Evolutionary conservation across 2,113 vertebrate genomes (phyloP).

Genomic region (Alligator mississippiensis): DNA sequence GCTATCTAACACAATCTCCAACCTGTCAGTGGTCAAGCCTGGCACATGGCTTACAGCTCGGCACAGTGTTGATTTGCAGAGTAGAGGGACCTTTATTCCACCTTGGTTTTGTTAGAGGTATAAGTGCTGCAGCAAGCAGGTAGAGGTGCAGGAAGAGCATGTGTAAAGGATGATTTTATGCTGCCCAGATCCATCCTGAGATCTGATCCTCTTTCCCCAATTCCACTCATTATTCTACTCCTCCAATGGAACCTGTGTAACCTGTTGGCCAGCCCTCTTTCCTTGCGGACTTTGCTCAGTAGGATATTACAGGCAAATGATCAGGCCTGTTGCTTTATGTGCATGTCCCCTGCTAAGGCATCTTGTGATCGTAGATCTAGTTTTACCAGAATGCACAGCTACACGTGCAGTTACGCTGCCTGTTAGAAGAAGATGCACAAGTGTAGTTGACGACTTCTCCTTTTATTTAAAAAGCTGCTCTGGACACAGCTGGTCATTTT

Average conservation of each 20-base stretch:
- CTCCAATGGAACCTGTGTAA: rapidly evolving
- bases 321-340: background rate
- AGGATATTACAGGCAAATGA: background rate
- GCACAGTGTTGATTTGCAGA: background rate
- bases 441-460: background rate
- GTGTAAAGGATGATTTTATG: background rate
- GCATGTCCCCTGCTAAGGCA: background rate
- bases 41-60: background rate
- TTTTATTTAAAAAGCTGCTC: background rate
- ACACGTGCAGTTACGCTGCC: background rate
- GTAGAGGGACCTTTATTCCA: background rate
- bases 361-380: background rate
- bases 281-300: background rate
- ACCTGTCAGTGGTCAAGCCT: background rate
- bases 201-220: rapidly evolving
- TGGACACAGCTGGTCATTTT: background rate
- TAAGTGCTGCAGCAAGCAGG: background rate
- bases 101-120: background rate
- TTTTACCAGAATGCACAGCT: background rate
- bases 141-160: background rate
- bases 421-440: background rate
- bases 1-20: background rate
- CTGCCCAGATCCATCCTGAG: background rate
- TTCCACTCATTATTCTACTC: background rate
- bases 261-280: background rate